A percentile compares a stretch with the other conserved stretches of the same genome.
Evolutionary conservation across 2,797 vertebrate species (phyloP).

Genomic region (Chaetodon trifasciatus): DNA sequence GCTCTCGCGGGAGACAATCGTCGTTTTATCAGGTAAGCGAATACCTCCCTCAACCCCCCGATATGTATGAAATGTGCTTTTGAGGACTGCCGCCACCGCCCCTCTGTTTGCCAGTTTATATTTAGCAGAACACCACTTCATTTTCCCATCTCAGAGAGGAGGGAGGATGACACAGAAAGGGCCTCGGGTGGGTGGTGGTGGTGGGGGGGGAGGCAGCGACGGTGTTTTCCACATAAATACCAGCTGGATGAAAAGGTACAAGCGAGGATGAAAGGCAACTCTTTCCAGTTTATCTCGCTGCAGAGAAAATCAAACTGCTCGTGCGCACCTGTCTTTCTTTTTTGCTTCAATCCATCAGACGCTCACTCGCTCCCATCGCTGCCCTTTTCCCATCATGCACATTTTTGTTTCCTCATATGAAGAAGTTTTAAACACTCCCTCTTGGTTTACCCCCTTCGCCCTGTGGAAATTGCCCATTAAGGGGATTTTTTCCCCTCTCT

Average conservation of each 20-base stretch:
- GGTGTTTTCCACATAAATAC: conserved; percentile 52
- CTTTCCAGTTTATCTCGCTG: conserved; percentile 26
- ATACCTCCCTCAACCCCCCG: conserved; percentile 82
- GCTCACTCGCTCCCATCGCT: conserved; percentile 64
- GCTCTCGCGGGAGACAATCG: conserved; percentile 73
- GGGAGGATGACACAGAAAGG: conserved; percentile 62
- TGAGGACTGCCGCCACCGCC: conserved; percentile 79
- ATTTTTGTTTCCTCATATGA: conserved; percentile 34
- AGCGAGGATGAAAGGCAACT: conserved; percentile 48
- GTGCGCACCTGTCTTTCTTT: not conserved
- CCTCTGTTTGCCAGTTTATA: conserved; percentile 90
- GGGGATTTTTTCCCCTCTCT: conserved; percentile 63
- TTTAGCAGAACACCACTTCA: conserved; percentile 85
- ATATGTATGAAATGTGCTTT: conserved; percentile 90
- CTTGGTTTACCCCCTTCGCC: conserved; percentile 77
- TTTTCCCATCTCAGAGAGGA: conserved; percentile 59
- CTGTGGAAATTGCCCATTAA: conserved; percentile 85
- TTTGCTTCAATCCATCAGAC: not conserved
- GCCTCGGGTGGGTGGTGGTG: conserved; percentile 36
- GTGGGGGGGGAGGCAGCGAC: not conserved
- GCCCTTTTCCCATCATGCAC: conserved; percentile 68
- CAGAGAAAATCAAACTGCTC: not conserved
- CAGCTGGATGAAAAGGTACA: conserved; percentile 64
- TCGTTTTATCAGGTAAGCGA: conserved; percentile 94
- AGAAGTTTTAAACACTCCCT: conserved; percentile 69